Percentiles rank a stretch among this genome's conserved stretches.
phyloP scores from a whole-genome alignment of 2,113 vertebrate genomes.

The Etheostoma cragini region DNA sequence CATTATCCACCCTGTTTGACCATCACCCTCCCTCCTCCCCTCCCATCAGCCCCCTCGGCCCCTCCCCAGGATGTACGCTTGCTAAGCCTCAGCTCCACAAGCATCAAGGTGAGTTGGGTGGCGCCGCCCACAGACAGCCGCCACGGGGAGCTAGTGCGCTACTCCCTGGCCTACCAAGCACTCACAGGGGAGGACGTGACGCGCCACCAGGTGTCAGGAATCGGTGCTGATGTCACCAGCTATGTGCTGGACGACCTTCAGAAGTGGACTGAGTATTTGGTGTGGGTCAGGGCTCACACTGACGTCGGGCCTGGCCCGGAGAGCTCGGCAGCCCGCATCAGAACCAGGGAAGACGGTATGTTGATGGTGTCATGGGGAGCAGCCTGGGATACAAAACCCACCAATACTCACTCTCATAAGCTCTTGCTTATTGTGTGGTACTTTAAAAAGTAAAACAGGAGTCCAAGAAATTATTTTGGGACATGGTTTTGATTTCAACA shows the following conservation, averaged over 20 bases:
- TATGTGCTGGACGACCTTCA: conserved; percentile 92
- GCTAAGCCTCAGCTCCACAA: conserved; percentile 92
- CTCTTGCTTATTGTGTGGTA: not conserved
- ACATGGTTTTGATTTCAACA: too few relatives aligned
- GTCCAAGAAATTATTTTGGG: too few relatives aligned
- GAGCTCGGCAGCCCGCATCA: conserved; percentile 86
- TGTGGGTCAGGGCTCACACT: conserved; percentile 94
- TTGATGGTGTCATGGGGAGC: conserved; percentile 38
- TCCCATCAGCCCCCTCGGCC: conserved; percentile 90
- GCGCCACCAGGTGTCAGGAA: conserved; percentile 90
- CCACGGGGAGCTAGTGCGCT: conserved; percentile 91
- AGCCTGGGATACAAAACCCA: conserved; percentile 11
- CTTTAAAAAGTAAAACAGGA: not conserved
- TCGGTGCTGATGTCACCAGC: conserved; percentile 88
- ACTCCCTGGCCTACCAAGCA: conserved; percentile 90
- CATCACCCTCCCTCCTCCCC: conserved; percentile 70
- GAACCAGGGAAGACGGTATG: conserved; percentile 96
- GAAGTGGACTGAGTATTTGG: conserved; percentile 96
- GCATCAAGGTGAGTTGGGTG: conserved; percentile 95
- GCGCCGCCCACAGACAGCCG: conserved; percentile 90
- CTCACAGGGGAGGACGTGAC: conserved; percentile 88
- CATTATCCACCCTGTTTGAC: conserved; percentile 88
- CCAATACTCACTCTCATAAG: not conserved
- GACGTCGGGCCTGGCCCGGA: conserved; percentile 92
- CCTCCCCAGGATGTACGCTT: conserved; percentile 92